These are phyloP conservation scores for Dendrocincla tyrannina DNA, from an alignment of 2,797 vertebrate genomes.

Conservation along the genomic window DNA sequence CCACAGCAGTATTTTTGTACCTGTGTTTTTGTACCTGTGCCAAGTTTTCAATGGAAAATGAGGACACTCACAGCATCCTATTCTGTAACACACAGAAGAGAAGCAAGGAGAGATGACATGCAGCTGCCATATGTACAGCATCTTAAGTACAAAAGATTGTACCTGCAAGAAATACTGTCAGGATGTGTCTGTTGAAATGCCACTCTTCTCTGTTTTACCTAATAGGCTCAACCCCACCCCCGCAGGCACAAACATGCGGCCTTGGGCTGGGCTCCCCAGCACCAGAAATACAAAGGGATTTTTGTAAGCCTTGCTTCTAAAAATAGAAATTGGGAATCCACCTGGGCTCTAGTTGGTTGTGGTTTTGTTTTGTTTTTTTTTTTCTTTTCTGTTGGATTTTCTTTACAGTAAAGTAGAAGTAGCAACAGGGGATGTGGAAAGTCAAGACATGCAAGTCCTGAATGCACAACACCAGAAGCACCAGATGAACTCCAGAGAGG, in stretches of 20 bases:
- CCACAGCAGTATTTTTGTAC: background rate
- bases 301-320: background rate
- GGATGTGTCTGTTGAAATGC: background rate
- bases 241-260: fast-evolving
- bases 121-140: background rate
- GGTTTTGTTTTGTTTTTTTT: background rate
- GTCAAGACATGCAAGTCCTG: background rate
- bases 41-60: background rate
- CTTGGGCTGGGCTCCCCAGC: background rate
- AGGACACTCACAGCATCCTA: background rate
- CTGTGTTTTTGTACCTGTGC: background rate
- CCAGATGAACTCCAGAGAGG: background rate
- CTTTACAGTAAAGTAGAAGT: background rate
- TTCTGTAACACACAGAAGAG: background rate
- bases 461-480: background rate
- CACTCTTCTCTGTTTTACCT: background rate
- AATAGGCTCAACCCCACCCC: background rate
- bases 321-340: background rate
- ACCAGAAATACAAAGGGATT: background rate
- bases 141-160: background rate
- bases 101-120: background rate
- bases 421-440: background rate
- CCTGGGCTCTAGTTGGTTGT: fast-evolving
- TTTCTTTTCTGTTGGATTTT: background rate
- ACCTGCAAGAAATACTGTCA: background rate